These are phyloP conservation scores for Camarhynchus parvulus DNA, from an alignment of 2,113 vertebrate species.

Conservation along the genomic window DNA sequence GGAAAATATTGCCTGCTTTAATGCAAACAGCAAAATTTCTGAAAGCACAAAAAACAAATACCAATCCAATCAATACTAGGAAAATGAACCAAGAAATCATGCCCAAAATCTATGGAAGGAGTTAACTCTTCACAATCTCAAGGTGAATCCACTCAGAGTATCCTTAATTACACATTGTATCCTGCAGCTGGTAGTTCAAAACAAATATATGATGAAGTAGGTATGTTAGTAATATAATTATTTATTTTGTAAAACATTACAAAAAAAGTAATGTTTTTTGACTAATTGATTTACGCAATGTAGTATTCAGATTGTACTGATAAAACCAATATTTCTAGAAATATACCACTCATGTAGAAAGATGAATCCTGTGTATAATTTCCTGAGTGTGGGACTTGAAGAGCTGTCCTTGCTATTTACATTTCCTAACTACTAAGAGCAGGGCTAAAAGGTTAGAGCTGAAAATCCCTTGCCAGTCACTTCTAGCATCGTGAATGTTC, in stretches of 20 bases:
- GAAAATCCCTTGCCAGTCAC: not conserved
- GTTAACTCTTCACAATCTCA: not conserved
- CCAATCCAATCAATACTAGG: not conserved
- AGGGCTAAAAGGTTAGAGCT: not conserved
- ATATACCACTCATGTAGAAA: not conserved
- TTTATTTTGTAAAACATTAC: not conserved
- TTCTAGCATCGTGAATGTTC: not conserved
- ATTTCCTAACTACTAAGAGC: not conserved
- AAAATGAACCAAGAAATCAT: slow-evolving; percentile 28
- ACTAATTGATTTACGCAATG: not conserved
- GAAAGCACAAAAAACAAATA: slow-evolving; percentile 1
- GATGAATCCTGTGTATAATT: not conserved
- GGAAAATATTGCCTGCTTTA: not conserved
- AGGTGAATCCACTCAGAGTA: not conserved
- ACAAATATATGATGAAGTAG: not conserved
- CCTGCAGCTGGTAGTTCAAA: not conserved
- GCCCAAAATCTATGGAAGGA: not conserved
- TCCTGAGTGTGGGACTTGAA: not conserved
- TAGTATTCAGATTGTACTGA: not conserved
- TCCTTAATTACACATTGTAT: not conserved
- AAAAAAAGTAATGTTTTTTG: not conserved
- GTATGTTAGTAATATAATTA: too few species aligned
- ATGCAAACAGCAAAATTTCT: slow-evolving; percentile 16
- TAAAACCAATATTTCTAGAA: not conserved
- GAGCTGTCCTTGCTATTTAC: not conserved